Evolutionary conservation across 2,888 invertebrate genomes (phyloP), one percentile per base, ranked within the genome.

Genomic region (Hemithea aestivaria): DNA sequence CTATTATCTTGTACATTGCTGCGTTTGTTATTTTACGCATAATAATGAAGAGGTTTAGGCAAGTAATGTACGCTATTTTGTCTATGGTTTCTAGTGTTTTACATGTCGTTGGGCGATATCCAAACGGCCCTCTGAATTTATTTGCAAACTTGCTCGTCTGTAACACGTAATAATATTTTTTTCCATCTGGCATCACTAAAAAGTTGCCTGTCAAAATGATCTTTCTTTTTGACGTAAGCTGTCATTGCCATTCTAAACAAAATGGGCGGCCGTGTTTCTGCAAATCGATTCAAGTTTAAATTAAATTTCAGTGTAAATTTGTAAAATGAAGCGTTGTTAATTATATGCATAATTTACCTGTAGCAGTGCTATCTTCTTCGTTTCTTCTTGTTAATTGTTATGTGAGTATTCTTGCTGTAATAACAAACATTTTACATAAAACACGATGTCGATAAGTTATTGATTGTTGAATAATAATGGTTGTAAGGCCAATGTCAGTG

Each of bases 401-500:
- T 9, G 45, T 46, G 24, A 46, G 46, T 46, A 27, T 16, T 16
- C 23, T 36, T 21, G 32, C 30, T 26, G 26, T 30, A 37, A 23
- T 22, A 45, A 42, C 48, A 58, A 46, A n/a, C n/a, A n/a, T 16
- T 16, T 2, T 16, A 16, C 5, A 16, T 16, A 4, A 4, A 16
- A 4, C 16, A 16, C 5, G 16, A 16, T 4, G 16, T 5, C 16
- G 16, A 4, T 4, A 16, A 16, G 16, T 4, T 16, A 16, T 16
- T 5, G 16, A 16, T 16, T 16, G 2, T n/a, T n/a, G n/a, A n/a
- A n/a, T 16, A 5, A 4, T 16, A 16, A 2, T 4, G 16, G 2
- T 16, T 16, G 3, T 28, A 78, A 82, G 84, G 83, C 82, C 83
- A 83, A 83, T 84, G 83, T 82, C 83, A 84, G 63, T 61, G 57